These are phyloP conservation scores for Trochalopteron elliotii DNA, from an alignment of 2,113 vertebrate genomes.

Conservation along the genomic window DNA sequence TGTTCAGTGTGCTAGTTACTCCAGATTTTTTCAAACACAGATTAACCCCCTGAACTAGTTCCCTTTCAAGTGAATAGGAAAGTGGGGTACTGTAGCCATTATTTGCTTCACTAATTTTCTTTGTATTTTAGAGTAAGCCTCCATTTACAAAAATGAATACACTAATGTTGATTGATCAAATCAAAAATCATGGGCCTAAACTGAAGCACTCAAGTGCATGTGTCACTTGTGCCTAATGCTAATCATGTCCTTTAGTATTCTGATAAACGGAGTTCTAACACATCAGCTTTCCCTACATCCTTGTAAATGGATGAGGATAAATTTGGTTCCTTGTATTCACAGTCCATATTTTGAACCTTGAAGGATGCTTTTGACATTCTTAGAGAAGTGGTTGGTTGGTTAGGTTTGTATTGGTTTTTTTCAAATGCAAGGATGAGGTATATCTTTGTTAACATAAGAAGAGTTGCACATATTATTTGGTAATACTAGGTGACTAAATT, in stretches of 20 bases:
- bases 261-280: neutral
- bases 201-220: neutral
- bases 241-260: neutral
- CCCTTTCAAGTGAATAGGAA: neutral
- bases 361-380: neutral
- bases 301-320: neutral
- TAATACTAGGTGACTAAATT: neutral
- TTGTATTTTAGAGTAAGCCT: neutral
- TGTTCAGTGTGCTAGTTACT: neutral
- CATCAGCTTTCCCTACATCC: neutral
- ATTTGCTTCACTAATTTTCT: neutral
- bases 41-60: neutral
- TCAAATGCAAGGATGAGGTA: neutral
- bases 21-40: slow-evolving; percentile 1
- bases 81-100: neutral
- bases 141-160: neutral
- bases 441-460: neutral
- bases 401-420: neutral
- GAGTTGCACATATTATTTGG: neutral
- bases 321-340: neutral
- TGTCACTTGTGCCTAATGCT: neutral
- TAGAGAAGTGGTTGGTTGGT: neutral
- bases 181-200: neutral
- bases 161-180: neutral
- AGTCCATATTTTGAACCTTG: neutral